These are phyloP conservation scores for Acrobasis suavella DNA, from an alignment of 2,888 invertebrate species.

Conservation along the genomic window DNA sequence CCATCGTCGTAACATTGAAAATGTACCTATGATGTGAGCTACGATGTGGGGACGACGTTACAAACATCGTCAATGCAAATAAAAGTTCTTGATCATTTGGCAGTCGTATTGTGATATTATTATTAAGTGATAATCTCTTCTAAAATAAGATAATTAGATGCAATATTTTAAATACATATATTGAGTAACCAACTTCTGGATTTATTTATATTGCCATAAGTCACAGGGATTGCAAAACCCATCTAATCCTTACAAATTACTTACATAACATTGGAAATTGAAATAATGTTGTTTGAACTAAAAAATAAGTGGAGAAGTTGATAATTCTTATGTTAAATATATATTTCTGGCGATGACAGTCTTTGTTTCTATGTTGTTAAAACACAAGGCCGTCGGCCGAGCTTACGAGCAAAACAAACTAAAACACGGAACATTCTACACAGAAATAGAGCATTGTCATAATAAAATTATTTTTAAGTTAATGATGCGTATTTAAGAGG, in stretches of 20 bases:
- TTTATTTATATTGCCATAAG: conserved; percentile 3
- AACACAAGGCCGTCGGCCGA: conserved; percentile 35
- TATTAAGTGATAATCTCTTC: not conserved
- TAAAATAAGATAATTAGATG: conserved; percentile 3
- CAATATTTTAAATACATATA: not conserved
- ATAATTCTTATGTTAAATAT: conserved; percentile 31
- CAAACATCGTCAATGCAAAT: too few species aligned
- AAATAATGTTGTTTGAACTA: conserved; percentile 25
- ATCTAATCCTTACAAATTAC: conserved; percentile 1
- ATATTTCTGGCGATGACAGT: conserved; percentile 44
- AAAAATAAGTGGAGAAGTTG: conserved; percentile 19
- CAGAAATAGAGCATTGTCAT: conserved; percentile 2
- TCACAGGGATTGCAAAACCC: not conserved
- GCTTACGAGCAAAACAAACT: not conserved
- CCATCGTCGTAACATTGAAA: too few species aligned
- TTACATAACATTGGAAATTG: not conserved
- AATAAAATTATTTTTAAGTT: not conserved
- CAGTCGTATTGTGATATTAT: not conserved
- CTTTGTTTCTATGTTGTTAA: conserved; percentile 39
- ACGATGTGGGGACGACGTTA: too few species aligned
- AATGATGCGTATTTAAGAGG: not conserved
- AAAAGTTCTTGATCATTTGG: too few species aligned
- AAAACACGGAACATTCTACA: conserved; percentile 6
- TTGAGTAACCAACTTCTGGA: not conserved
- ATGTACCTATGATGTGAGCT: too few species aligned